Evolutionary conservation across 2,113 vertebrate species (phyloP).

Genomic region (Orycteropus afer): DNA sequence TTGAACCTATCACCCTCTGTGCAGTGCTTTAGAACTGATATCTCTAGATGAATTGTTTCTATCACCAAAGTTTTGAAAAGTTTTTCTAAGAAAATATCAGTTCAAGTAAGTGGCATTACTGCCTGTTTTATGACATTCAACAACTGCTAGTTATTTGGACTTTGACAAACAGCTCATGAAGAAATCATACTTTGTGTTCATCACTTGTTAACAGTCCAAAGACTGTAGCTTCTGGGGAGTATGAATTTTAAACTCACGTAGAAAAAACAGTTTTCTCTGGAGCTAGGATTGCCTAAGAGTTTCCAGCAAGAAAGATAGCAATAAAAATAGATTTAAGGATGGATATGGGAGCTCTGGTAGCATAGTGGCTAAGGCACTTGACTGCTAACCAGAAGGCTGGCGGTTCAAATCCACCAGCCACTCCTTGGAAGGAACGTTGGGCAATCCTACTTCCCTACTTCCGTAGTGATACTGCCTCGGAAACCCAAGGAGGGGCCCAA

Average conservation of each 20-base stretch:
- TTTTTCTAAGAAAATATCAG: not conserved
- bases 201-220: constrained; percentile 8
- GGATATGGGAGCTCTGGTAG: too few species aligned
- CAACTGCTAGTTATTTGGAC: not conserved
- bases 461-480: too few species aligned
- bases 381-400: too few species aligned
- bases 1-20: not conserved
- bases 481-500: too few species aligned
- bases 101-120: not conserved
- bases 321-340: not conserved
- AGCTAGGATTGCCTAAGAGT: constrained; percentile 19
- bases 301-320: not conserved
- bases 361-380: too few species aligned
- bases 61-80: not conserved
- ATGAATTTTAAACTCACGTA: constrained; percentile 25
- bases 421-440: too few species aligned
- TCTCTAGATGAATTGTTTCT: constrained; percentile 1
- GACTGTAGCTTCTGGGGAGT: not conserved
- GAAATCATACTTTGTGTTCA: not conserved
- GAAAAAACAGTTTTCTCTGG: constrained; percentile 6
- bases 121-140: not conserved
- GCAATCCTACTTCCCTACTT: too few species aligned
- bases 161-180: constrained; percentile 42
- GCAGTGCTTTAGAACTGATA: not conserved
- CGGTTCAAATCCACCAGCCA: too few species aligned